phyloP scores from a whole-genome alignment of 1,140 invertebrate species.

The Papilio aristodemus region DNA sequence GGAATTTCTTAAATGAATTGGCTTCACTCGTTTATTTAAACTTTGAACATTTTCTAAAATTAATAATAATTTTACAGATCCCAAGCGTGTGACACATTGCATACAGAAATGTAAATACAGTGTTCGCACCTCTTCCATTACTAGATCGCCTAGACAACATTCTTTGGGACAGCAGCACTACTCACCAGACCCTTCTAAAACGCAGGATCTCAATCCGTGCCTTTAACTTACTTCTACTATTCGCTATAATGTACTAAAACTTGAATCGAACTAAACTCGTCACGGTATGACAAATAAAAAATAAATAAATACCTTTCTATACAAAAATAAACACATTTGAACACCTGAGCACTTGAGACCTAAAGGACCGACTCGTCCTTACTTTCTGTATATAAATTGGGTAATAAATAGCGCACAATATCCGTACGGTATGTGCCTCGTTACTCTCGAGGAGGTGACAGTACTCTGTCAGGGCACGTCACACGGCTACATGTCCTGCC shows the following conservation, averaged over 20 bases:
- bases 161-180: conserved; percentile 77
- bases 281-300: conserved; percentile 55
- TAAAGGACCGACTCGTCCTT: conserved; percentile 39
- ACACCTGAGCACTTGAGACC: conserved; percentile 66
- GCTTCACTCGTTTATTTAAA: background rate
- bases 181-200: conserved; percentile 75
- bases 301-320: conserved; percentile 79
- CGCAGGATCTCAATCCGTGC: conserved; percentile 73
- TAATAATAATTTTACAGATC: conserved; percentile 49
- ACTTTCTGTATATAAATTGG: conserved; percentile 3
- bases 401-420: background rate
- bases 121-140: conserved; percentile 47
- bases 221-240: conserved; percentile 66
- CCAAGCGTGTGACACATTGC: conserved; percentile 49
- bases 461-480: background rate
- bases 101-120: conserved; percentile 43
- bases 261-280: conserved; percentile 62
- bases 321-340: conserved; percentile 66
- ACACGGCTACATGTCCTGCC: too few relatives aligned
- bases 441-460: background rate
- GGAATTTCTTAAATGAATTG: background rate
- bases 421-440: background rate
- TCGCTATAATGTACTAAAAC: conserved; percentile 67
- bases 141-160: conserved; percentile 66
- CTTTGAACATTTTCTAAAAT: conserved; percentile 9